These are phyloP conservation scores for Chrysogorgia sp. DNA, from an alignment of 92 coral and sea anemone species.

Conservation along the genomic window DNA sequence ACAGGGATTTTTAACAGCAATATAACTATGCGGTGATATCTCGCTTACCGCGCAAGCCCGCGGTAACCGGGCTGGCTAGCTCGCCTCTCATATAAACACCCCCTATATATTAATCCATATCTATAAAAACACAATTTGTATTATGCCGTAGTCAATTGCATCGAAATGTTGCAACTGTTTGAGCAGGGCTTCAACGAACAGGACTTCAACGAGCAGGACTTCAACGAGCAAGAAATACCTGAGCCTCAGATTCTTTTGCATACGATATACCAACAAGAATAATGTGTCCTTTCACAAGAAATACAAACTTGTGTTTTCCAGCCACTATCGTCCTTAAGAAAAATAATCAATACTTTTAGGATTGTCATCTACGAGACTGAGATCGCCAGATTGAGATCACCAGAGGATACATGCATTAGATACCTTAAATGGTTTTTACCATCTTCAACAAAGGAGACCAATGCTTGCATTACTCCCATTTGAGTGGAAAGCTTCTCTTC, in stretches of 20 bases:
- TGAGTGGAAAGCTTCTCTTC: conserved; percentile 96
- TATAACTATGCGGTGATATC: too few relatives aligned
- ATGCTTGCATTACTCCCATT: conserved; percentile 98
- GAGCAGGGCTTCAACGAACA: too few relatives aligned
- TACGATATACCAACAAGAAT: conserved; percentile 89
- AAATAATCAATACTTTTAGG: neutral
- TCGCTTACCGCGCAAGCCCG: too few relatives aligned
- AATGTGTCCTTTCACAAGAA: conserved; percentile 84
- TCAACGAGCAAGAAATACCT: conserved; percentile 56
- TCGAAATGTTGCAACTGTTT: too few relatives aligned
- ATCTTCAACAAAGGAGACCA: conserved; percentile 89
- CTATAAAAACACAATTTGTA: too few relatives aligned
- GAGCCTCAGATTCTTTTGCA: conserved; percentile 92
- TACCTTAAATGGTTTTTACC: conserved; percentile 86
- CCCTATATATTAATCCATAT: too few relatives aligned
- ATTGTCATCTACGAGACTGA: neutral
- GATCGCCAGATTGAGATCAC: neutral
- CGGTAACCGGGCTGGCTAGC: too few relatives aligned
- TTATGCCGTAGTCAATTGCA: too few relatives aligned
- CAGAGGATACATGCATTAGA: neutral
- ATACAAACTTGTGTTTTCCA: conserved; percentile 89
- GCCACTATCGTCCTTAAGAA: conserved; percentile 78
- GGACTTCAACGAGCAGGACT: neutral
- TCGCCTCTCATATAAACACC: too few relatives aligned
- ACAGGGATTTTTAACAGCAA: too few relatives aligned